Percentiles rank a stretch among this genome's conserved stretches.
These are phyloP conservation scores for Orbicella faveolata DNA, from an alignment of 64 coral and sea anemone genomes.

Conservation along the genomic window DNA sequence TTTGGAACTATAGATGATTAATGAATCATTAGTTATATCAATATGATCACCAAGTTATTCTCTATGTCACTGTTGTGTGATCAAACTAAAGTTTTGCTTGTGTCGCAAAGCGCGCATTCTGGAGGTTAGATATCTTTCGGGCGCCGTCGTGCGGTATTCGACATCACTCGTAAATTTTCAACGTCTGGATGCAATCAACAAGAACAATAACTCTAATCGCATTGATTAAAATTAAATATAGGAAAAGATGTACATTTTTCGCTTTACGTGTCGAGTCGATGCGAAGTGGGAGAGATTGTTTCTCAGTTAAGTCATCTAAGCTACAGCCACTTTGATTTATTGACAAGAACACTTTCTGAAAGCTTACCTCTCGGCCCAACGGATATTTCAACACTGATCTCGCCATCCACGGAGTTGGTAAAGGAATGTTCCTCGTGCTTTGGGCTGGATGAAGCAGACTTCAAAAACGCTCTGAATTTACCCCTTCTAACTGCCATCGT, in stretches of 20 bases:
- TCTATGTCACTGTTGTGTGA: too few species aligned
- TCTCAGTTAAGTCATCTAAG: too few species aligned
- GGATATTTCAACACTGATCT: constrained; percentile 1
- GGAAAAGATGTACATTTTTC: not conserved
- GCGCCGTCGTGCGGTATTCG: not conserved
- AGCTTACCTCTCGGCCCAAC: constrained; percentile 30
- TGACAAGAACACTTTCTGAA: too few species aligned
- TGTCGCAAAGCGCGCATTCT: too few species aligned
- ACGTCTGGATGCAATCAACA: not conserved
- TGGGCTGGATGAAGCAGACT: not conserved
- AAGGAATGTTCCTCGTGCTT: constrained; percentile 17
- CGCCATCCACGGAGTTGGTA: not conserved
- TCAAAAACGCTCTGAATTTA: constrained; percentile 9
- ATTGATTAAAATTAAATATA: not conserved
- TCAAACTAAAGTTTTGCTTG: too few species aligned
- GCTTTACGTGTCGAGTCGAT: not conserved
- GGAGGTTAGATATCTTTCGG: not conserved
- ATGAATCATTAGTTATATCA: too few species aligned
- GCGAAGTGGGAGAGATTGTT: not conserved
- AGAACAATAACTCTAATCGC: constrained; percentile 2
- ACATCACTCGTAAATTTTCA: not conserved
- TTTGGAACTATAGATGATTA: too few species aligned
- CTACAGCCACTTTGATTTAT: too few species aligned
- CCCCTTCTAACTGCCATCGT: constrained; percentile 3
- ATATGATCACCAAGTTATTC: too few species aligned